phyloP scores from a whole-genome alignment of 2,888 invertebrate genomes.

The Cephus pygmeus region DNA sequence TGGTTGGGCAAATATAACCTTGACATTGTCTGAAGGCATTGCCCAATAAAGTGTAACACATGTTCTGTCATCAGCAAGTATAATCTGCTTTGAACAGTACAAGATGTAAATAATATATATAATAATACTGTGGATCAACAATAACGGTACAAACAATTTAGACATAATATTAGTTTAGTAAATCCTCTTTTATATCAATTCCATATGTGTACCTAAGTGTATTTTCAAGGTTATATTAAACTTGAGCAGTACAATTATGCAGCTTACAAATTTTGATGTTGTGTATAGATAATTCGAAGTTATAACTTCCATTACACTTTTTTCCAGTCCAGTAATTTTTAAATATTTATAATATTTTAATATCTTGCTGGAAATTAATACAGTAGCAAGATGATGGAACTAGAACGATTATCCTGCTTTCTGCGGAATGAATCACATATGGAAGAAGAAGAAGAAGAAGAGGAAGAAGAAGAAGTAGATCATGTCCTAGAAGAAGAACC shows the following conservation, averaged over 20 bases:
- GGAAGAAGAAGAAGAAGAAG: background rate
- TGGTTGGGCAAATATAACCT: background rate
- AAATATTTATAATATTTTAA: background rate
- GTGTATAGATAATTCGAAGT: background rate
- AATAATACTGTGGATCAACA: background rate
- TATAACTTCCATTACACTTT: background rate
- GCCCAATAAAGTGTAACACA: too few relatives aligned
- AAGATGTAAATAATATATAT: background rate
- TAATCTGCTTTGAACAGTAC: background rate
- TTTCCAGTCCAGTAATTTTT: background rate
- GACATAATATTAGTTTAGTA: background rate
- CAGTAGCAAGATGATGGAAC: background rate
- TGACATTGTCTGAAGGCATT: too few relatives aligned
- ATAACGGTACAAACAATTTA: background rate
- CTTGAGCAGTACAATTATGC: background rate
- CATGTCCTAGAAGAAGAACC: constrained; percentile 31
- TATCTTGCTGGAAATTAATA: background rate
- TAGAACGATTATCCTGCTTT: background rate
- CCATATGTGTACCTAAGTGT: background rate
- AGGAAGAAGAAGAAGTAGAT: background rate
- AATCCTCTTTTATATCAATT: background rate
- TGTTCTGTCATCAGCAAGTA: background rate
- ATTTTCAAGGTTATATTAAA: background rate
- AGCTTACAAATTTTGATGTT: background rate
- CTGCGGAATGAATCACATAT: background rate